Base-by-base conservation (phyloP, 2,113 vertebrate species). In the Cyrtonyx montezumae region DNA sequence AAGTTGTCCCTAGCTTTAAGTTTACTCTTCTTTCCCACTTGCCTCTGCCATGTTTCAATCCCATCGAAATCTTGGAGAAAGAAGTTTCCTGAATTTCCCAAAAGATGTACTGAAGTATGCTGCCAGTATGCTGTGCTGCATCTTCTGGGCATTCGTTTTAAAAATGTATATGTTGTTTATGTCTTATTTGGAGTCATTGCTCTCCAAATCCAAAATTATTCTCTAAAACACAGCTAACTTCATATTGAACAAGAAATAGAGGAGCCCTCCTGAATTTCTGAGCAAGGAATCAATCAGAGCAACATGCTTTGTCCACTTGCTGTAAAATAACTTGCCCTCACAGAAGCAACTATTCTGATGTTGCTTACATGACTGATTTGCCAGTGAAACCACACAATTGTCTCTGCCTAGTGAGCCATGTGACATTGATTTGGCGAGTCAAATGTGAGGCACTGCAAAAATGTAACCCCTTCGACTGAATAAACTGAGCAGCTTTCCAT, bases 281-380 rank as follows among this genome's bases (percentile, higher is more conserved):
- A 21, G 74, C n/a, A 70, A 28, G 25, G 42, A 92, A 66, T 74
- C 12, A 59, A 63, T 26, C 0, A 0, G 49, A 79, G 23, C 34
- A 49, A 78, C 51, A 9, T 28, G 34, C 14, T 79, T 73, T 67
- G 42, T 34, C 25, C 34, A 84, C 48, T 74, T 21, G 8, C 42
- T 88, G n/a, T 26, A 81, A 94, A 86, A 46, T 74, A 2, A 74
- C 87, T 66, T 93, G 65, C 21, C 34, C 45, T 81, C 53, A n/a
- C 23, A 51, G 62, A 84, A 67, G 55, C 42, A 49, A 87, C 45
- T 43, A 62, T 12, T 62, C 8, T 1, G 3, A 7, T 46, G 36
- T 75, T 93, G 56, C 48, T 83, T 84, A 92, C 11, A 0, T 75
- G 82, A 82, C 25, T 79, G 63, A 76, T 86, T 93, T 95, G 73